Evolutionary conservation across 2,797 vertebrate genomes (phyloP), one percentile per base, ranked within the genome.

Genomic region (Tokudaia tokunoshimensis): DNA sequence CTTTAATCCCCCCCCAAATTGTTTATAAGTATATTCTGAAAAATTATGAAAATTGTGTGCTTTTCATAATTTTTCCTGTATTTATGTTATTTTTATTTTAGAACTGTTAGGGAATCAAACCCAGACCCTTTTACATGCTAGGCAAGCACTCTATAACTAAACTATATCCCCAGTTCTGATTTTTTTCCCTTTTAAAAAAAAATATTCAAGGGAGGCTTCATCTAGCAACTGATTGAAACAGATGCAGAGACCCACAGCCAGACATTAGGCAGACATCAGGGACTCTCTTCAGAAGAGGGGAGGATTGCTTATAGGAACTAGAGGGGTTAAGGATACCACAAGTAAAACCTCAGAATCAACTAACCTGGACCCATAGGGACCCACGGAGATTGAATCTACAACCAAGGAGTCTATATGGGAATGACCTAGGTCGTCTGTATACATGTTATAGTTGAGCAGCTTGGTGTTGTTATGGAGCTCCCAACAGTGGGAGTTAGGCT

Each of bases 1-100:
- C 65, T 96, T 82, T 57, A 26, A 61, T 96, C 95, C 92, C 20
- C 26, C 3, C 78, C 78, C 85, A 19, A 94, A 79, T 78, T 88
- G 0, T 34, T 78, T 90, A 31, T 20, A 82, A 70, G 59, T 83
- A 15, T 41, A 65, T 94, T 80, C 75, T 86, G 17, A 74, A 65
- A 11, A 91, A n/a, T 7, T 91, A 3, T n/a, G 84, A 70, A 57
- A 94, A 72, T 90, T 94, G 1, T 82, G 6, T 90, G 55, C 24
- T 63, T 59, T 83, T 57, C 14, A 19, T 81, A 59, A 47, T 85
- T 84, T 85, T 19, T 14, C 29, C 4, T 61, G 52, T 52, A 52
- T 61, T 44, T 78, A 78, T 89, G 7, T 90, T 47, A 26, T 47
- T 37, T 61, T 65, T 37, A 24, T 70, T 70, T 67, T 72, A 57